phyloP scores from a whole-genome alignment of 2,113 vertebrate genomes.

The Collichthys lucidus region DNA sequence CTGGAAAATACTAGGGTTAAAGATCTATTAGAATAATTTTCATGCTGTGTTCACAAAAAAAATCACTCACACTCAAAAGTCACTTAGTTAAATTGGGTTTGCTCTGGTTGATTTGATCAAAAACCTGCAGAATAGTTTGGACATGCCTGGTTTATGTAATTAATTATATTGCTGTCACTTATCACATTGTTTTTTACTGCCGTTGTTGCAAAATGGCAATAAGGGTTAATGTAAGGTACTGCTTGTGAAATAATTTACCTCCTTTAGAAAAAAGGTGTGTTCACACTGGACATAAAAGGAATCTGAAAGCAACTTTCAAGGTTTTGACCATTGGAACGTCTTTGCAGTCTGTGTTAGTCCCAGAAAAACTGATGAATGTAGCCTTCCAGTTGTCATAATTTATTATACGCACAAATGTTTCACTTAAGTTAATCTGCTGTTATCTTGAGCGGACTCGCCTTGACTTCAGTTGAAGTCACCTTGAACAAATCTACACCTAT shows the following conservation, averaged over 20 bases:
- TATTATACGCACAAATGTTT: neutral
- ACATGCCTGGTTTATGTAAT: too few relatives aligned
- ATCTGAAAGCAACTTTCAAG: too few relatives aligned
- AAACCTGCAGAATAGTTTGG: too few relatives aligned
- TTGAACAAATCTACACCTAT: neutral
- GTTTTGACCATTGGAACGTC: neutral
- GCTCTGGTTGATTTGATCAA: too few relatives aligned
- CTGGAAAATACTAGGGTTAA: neutral
- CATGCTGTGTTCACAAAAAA: too few relatives aligned
- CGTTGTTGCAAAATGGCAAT: neutral
- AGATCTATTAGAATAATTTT: too few relatives aligned
- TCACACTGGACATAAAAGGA: neutral
- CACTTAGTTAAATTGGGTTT: too few relatives aligned
- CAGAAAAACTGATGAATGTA: constrained; percentile 2
- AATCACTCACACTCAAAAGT: too few relatives aligned
- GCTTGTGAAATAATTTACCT: neutral
- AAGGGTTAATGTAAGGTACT: neutral
- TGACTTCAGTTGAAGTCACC: neutral
- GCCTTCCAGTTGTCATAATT: neutral
- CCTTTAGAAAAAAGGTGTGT: neutral
- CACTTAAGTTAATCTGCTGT: neutral
- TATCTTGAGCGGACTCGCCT: neutral
- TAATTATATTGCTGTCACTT: neutral
- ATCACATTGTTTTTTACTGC: neutral
- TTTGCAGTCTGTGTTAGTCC: too few relatives aligned